Evolutionary conservation across 2,113 vertebrate species (phyloP), one percentile per base, ranked within the genome.

Genomic region (Myotis davidii): DNA sequence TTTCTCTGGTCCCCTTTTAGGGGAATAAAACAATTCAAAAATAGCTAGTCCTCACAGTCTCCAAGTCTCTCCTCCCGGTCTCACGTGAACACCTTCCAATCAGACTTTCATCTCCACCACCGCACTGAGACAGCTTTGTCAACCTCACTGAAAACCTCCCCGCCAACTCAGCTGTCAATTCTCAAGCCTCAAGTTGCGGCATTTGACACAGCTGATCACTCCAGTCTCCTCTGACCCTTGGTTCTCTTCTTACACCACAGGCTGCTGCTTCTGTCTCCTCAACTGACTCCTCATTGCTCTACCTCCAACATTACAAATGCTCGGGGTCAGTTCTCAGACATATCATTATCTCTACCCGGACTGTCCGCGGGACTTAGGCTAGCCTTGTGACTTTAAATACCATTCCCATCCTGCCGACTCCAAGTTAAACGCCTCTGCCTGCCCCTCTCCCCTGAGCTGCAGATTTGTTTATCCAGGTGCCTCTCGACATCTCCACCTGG

Each of bases 21-120:
- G 42, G 77, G 86, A 86, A 92, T 52, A 73, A 93, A 67, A 45
- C 29, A 65, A 52, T 76, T 94, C 39, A 34, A 90, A 92, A 93
- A 79, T 18, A 91, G 14, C 67, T 70, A 9, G 2, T 56, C 37
- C 18, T 88, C 16, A 8, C 29, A 12, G 29, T 72, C 70, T 91
- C 77, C 67, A 83, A 4, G n/a, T 29, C 37, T 85, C 39, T 82
- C 73, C 42, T 93, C n/a, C 29, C 42, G 21, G 45, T 84, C 37
- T 81, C 81, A 29, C 61, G 73, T 76, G n/a, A 84, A 83, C 11
- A 8, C 23, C 17, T 67, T 88, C 12, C 23, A 83, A 14, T 16
- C 37, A 56, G 23, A 45, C 32, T 77, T 27, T 73, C 37, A 20
- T 17, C 54, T 23, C 18, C 54, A 56, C 20, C 0, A 12, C 13